Base-by-base conservation (phyloP, 2,113 vertebrate genomes). In the Istiophorus platypterus region DNA sequence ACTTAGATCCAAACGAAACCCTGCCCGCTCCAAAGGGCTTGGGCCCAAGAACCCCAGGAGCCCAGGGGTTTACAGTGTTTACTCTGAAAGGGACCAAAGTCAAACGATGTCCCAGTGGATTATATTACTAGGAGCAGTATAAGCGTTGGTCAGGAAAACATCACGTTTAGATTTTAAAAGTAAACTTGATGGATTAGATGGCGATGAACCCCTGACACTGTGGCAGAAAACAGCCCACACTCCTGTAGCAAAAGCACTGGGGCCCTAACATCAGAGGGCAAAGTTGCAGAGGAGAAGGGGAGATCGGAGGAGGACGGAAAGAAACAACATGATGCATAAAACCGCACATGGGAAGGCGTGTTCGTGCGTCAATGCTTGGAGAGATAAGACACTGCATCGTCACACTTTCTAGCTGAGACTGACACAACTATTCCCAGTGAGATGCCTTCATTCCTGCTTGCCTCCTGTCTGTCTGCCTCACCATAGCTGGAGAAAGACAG, bases 311-410 rank as follows among this genome's bases (percentile, higher is more conserved):
- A 39, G 24, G 51, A 26, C 18, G 27, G 29, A 41, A 10, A 37
- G 62, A 72, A 66, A 74, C 62, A 77, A 9, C 1, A n/a, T 59
- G 41, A 66, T 22, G 29, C 11, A 3, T 58, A 26, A 31, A 76
- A 49, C 13, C 65, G 26, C 6, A 26, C 0, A 13, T 0, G 10
- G 34, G 27, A 8, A 12, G 61, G 58, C 14, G n/a, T 39, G 62
- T 45, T 37, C 20, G 41, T 70, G 67, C 77, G 72, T 86, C 86
- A 86, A 62, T 41, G 15, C 54, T 52, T 65, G 70, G n/a, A 70
- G 63, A 34, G 18, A 31, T 47, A 27, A 69, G 77, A 70, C 26
- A 11, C 10, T 69, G 54, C 74, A 67, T 89, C 85, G 81, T 54
- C 56, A 31, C 26, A 41, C 24, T 58, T 34, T 41, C 13, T 29